These are phyloP conservation scores for Ranitomeya variabilis DNA, from an alignment of 2,113 vertebrate species.

Conservation along the genomic window DNA sequence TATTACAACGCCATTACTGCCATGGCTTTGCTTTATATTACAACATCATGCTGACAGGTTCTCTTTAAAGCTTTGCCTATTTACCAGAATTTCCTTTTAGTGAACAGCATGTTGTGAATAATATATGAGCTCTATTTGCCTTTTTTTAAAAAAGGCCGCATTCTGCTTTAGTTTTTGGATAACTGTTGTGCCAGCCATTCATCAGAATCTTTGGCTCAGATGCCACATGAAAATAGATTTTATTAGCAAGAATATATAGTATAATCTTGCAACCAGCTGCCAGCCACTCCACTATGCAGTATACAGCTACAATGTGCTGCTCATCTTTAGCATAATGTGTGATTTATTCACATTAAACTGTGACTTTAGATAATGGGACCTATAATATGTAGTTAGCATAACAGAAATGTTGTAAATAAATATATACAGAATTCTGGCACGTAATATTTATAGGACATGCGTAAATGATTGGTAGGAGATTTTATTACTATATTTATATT, in stretches of 20 bases:
- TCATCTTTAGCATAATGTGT: background rate
- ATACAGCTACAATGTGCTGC: background rate
- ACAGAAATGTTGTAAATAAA: no score
- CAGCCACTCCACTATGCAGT: background rate
- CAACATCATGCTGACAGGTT: no score
- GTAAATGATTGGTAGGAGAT: no score
- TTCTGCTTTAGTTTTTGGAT: background rate
- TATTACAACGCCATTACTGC: no score
- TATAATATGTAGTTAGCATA: background rate
- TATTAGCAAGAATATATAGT: background rate
- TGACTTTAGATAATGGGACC: background rate
- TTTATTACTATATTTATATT: no score
- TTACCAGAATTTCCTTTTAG: background rate
- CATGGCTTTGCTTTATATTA: no score
- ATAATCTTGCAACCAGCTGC: background rate
- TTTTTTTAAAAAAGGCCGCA: background rate
- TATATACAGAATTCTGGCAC: no score
- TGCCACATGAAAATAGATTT: background rate
- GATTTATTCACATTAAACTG: background rate
- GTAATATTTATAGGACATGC: no score
- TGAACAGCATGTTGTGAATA: background rate
- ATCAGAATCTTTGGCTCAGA: background rate
- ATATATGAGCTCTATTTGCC: background rate
- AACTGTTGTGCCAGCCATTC: background rate
- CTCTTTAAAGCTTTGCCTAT: no score